phyloP scores from a whole-genome alignment of 2,888 invertebrate species.

The Acanthococcus lagerstroemiae region DNA sequence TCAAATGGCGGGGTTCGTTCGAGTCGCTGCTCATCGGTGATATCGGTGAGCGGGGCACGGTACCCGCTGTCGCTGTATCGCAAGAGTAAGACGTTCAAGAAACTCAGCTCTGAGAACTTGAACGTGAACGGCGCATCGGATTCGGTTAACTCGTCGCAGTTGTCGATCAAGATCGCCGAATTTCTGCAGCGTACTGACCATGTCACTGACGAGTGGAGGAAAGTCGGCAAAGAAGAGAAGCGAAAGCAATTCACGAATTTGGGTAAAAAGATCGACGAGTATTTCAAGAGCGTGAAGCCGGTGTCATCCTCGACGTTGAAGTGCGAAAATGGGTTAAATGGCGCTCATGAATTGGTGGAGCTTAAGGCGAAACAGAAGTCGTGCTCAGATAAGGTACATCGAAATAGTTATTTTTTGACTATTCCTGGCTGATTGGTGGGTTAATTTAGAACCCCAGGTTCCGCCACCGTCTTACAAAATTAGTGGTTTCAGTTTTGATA shows the following conservation, averaged over 20 bases:
- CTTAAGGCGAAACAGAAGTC: not conserved
- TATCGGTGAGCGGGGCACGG: not conserved
- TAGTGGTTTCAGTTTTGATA: too few relatives aligned
- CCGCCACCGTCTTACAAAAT: too few relatives aligned
- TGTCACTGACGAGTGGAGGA: slow-evolving; percentile 77
- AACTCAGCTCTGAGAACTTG: not conserved
- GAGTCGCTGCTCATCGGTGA: not conserved
- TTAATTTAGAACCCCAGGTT: too few relatives aligned
- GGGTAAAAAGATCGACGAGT: slow-evolving; percentile 16
- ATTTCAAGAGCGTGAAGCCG: slow-evolving; percentile 7
- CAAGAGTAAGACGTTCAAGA: slow-evolving; percentile 10
- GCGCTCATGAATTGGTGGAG: too few relatives aligned
- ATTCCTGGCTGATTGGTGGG: too few relatives aligned
- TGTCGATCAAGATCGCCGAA: slow-evolving; percentile 65
- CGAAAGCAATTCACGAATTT: slow-evolving; percentile 2
- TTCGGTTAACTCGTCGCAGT: slow-evolving; percentile 63
- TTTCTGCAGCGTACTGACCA: slow-evolving; percentile 76
- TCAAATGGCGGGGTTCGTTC: not conserved
- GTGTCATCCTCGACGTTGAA: not conserved
- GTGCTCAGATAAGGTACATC: not conserved
- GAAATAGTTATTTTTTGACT: too few relatives aligned
- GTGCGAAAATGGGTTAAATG: not conserved
- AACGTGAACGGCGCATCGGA: not conserved
- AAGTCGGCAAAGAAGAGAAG: slow-evolving; percentile 29
- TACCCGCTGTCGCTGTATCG: slow-evolving; percentile 4